phyloP scores from a whole-genome alignment of 1,140 invertebrate species.

The Drosophila teissieri region DNA sequence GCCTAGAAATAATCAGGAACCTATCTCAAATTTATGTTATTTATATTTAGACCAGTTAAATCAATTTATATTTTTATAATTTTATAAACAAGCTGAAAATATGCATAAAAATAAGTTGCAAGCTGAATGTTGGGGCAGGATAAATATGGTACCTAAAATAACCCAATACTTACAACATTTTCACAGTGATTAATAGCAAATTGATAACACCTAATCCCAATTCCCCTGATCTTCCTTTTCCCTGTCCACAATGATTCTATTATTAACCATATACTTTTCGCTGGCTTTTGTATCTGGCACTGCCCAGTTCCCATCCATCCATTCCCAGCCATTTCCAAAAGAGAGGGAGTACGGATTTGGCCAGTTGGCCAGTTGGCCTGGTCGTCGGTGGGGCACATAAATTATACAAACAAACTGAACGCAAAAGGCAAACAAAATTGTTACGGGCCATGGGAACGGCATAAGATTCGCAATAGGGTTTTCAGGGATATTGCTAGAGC shows the following conservation, averaged over 20 bases:
- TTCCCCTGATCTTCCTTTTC: not conserved
- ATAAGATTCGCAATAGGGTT: conserved; percentile 45
- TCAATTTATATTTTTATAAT: too few species aligned
- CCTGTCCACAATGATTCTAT: not conserved
- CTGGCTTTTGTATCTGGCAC: not conserved
- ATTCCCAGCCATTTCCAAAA: not conserved
- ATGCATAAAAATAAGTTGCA: too few species aligned
- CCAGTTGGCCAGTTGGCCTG: conserved; percentile 44
- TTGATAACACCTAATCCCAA: not conserved
- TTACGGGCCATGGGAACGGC: conserved; percentile 49
- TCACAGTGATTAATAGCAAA: not conserved
- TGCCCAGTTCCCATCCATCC: not conserved
- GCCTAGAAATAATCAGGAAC: too few species aligned
- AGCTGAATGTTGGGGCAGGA: too few species aligned
- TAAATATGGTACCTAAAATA: too few species aligned
- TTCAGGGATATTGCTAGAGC: conserved; percentile 28
- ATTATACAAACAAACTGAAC: conserved; percentile 70
- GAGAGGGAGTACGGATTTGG: conserved; percentile 25
- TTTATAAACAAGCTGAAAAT: too few species aligned
- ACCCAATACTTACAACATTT: not conserved
- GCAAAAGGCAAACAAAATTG: conserved; percentile 64
- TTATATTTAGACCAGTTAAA: too few species aligned
- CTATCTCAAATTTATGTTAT: too few species aligned
- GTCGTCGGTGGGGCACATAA: conserved; percentile 64
- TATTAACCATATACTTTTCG: conserved; percentile 10